Evolutionary conservation across 92 coral and sea anemone species (phyloP), one percentile per base, ranked within the genome.

Genomic region (Zoanthus sociatus): DNA sequence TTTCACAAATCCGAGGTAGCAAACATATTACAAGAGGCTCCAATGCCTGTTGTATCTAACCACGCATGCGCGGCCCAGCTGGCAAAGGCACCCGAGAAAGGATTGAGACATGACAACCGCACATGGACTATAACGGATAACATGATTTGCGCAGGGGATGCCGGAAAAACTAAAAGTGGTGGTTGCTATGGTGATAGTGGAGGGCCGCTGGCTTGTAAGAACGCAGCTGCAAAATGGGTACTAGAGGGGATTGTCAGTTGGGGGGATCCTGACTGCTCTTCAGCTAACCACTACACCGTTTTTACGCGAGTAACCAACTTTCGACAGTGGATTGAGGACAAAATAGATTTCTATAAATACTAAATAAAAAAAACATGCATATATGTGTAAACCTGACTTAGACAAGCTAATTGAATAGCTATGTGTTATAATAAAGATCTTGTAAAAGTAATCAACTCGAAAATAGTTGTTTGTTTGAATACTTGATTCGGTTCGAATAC

Each of bases 121-220:
- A 92, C 98, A 31, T 94, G 95, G 98, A 85, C 76, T 75, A 94
- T 96, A 2, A 96, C 98, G 2, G 79, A 90, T 77, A 91, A 90
- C 82, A 96, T 96, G 98, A 67, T 96, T 17, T 96, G 98, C 82
- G 98, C 98, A 32, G 98, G 98, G 88, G 94, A 96, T 85, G 95
- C 97, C 16, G 98, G 98, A 84, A 89, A 73, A 47, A 96, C 96
- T 17, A 91, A 89, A 83, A 91, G 87, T 7, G 90, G 91, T 68
- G 98, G 98, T 33, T 96, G 98, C 90, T 95, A 84, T 90, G 98
- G 98, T 67, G 98, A 96, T 86, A 96, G 98, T 53, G 98, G 98
- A 7, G 98, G 98, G 5, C 98, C 98, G 7, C 90, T 94, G 84
- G 93, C 91, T 54, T 95, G 98, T 88, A 87, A 87, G 61, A 88